Base-by-base conservation (phyloP, 2,113 vertebrate species). In the Acanthochromis polyacanthus region DNA sequence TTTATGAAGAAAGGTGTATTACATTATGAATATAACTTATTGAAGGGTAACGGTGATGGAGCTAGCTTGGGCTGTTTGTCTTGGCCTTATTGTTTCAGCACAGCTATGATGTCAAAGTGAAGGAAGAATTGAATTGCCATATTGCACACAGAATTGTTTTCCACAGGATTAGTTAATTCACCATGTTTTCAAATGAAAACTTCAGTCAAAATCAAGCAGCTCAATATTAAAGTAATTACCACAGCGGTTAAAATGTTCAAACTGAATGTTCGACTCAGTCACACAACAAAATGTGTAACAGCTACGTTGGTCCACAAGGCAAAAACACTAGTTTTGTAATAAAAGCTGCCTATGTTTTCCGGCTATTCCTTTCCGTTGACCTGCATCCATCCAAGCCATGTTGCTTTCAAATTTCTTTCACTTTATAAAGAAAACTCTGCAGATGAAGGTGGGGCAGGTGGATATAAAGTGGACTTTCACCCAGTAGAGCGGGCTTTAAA, bases 21-120 rank as follows among this genome's bases (percentile, higher is more conserved):
- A 22, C 17, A 38, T 19, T 57, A 10, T 30, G 30, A 80, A 48
- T 80, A 36, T 58, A 72, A 57, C n/a, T 53, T 36, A 53, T 23
- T 56, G 17, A 75, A 53, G 56, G 25, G 32, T 3, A 15, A 56
- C 57, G 32, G 4, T 1, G 16, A 52, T 20, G 5, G 22, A 59
- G 12, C n/a, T 55, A 25, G n/a, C 20, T 60, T 9, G n/a, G 28
- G 14, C 22, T 70, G 46, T 56, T 67, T 81, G 23, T 76, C 19
- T 76, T 7, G 8, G 19, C 70, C 17, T 52, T 11, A 8, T 28
- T 32, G 10, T 36, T 38, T 71, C 22, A 43, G 20, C 11, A 43
- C 40, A 36, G 32, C 32, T 36, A 36, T 36, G 22, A 52, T 22
- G 25, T 52, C 38, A 75, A 10, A 46, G 40, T 43, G 14, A 43